Base-by-base conservation (phyloP, 2,113 vertebrate species). In the Setophaga petechia region DNA sequence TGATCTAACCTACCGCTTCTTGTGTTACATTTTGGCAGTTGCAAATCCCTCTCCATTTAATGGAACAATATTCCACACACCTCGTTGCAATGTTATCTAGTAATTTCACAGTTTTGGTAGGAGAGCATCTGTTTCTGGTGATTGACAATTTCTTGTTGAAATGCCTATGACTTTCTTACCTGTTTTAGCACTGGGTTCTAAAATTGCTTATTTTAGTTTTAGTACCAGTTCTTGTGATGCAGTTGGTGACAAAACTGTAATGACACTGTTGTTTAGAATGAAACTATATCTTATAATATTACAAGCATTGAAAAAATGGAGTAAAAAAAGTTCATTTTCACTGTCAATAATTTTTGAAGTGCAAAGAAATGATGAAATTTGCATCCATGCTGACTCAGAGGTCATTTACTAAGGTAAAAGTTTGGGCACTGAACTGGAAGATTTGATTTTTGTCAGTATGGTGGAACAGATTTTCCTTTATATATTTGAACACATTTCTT, bases 331-430 rank as follows among this genome's bases (percentile, higher is more conserved):
- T 43, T 92, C 49, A 13, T 44, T 94, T 89, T 91, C 18, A 12
- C 30, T 83, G 41, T 47, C 28, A 77, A 44, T 88, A 84, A 37
- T 75, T 94, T 88, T 66, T n/a, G 74, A 95, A 95, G 33, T 37
- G 47, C 24, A 87, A 75, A 82, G 51, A 52, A 69, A 6, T 22
- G 7, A 15, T 39, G 18, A 44, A 44, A 81, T 51, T 37, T 37
- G 75, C 16, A 11, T 69, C 25, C 9, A 11, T 77, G 39, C 23
- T 85, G 57, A 76, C 43, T 78, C 46, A 71, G 58, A 59, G 25
- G 11, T 83, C 19, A 21, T 37, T 46, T 31, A 47, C 41, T 73
- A 65, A 85, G 30, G 16, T 39, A 47, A 27, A 83, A 61, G 12
- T 67, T 35, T 72, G 18, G 23, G 33, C 75, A 49, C 14, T 44